Evolutionary conservation across 2,113 vertebrate genomes (phyloP), one percentile per base, ranked within the genome.

Genomic region (Strix uralensis): DNA sequence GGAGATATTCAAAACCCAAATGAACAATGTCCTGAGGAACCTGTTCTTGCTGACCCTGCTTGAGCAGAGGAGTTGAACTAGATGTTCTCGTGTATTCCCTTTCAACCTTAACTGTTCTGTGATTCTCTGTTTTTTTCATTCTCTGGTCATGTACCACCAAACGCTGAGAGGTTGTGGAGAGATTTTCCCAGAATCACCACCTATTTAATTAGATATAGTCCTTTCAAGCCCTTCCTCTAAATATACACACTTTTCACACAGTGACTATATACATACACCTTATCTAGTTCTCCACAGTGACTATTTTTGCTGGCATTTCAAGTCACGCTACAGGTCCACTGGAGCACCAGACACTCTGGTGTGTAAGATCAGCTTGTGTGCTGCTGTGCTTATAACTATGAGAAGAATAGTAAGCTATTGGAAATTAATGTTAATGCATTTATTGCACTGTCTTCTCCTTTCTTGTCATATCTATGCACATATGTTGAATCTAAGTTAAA

Each of bases 401-500:
- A 88, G n/a, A 65, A 70, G 34, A 81, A 38, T 13, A 71, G 47
- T 59, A 67, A 72, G 63, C 38, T 59, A 42, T 22, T 66, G 73
- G 70, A 91, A 84, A 22, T 52, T n/a, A 63, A 55, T 36, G 9
- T 21, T 84, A 75, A 42, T 78, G 21, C 10, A 36, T 81, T 90
- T 85, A 63, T 85, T 79, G 51, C 9, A 34, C 55, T 93, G 10
- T 44, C 83, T 87, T 86, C 40, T 81, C 21, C 67, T 71, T 92
- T 81, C 52, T 62, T 92, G 38, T 70, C 59, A 19, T 42, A 61
- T 34, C 30, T 82, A 32, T 52, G 30, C 42, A 73, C 18, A 55
- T 73, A 73, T 3, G 17, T 63, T 66, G 79, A 94, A 71, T 74
- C 36, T 61, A 80, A 90, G 57, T 83, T 79, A 92, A 83, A 92